Evolutionary conservation across 2,888 invertebrate genomes (phyloP).

Genomic region (Bellardia bayeri): DNA sequence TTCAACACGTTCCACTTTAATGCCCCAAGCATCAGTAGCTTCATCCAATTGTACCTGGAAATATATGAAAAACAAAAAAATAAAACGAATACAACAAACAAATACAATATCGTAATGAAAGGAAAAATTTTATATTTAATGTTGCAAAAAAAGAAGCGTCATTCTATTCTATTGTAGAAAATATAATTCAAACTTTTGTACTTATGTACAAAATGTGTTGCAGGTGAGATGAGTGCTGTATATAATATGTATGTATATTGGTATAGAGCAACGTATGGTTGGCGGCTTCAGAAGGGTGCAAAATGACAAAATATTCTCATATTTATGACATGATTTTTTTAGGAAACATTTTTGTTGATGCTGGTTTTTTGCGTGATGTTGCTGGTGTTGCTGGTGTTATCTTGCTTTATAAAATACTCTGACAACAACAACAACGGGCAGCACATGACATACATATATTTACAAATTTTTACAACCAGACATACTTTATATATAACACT

Average conservation of each 20-base stretch:
- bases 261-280: neutral
- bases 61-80: constrained; percentile 30
- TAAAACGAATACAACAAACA: neutral
- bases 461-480: neutral
- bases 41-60: constrained; percentile 90
- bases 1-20: constrained; percentile 98
- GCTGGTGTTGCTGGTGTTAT: constrained; percentile 49
- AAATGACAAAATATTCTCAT: constrained; percentile 68
- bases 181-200: constrained; percentile 48
- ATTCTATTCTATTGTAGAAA: constrained; percentile 28
- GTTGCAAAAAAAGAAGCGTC: constrained; percentile 7
- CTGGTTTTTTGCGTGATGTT: constrained; percentile 11
- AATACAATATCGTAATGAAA: constrained; percentile 20
- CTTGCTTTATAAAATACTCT: constrained; percentile 13
- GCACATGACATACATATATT: neutral
- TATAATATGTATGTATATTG: no score
- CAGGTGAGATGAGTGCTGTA: neutral
- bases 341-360: constrained; percentile 38
- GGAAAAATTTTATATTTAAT: constrained; percentile 37
- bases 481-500: neutral
- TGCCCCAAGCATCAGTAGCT: constrained; percentile 96
- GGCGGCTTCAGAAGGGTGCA: neutral
- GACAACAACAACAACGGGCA: constrained; percentile 16
- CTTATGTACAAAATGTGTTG: neutral
- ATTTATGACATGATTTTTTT: constrained; percentile 63